These are phyloP conservation scores for Erpetoichthys calabaricus DNA, from an alignment of 2,797 vertebrate genomes.

Conservation along the genomic window DNA sequence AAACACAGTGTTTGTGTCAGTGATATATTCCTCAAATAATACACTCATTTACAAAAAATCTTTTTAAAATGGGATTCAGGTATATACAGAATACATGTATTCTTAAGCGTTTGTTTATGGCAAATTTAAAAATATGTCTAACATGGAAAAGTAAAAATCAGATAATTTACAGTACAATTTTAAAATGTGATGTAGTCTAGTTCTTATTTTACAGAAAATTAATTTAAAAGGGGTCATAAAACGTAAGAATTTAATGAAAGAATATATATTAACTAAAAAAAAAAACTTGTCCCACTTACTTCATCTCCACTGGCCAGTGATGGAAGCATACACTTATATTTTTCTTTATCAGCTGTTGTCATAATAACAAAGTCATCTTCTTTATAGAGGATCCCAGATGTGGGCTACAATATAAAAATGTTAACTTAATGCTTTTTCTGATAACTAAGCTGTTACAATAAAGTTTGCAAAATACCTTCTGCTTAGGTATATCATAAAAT, in stretches of 20 bases:
- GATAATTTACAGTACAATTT: no score
- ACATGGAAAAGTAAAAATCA: neutral
- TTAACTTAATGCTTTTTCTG: no score
- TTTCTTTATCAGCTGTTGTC: slow-evolving; percentile 90
- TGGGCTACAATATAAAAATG: slow-evolving; percentile 51
- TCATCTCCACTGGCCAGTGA: slow-evolving; percentile 63
- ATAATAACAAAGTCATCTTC: slow-evolving; percentile 93
- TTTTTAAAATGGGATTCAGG: slow-evolving; percentile 11
- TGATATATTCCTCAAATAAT: no score
- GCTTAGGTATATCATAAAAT: no score
- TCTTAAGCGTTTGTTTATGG: neutral
- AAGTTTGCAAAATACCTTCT: no score
- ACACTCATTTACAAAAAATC: no score
- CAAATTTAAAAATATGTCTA: neutral
- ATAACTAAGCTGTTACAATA: no score
- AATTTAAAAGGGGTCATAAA: neutral
- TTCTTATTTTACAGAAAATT: neutral
- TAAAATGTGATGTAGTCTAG: no score
- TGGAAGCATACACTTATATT: slow-evolving; percentile 87
- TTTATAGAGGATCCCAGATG: slow-evolving; percentile 71
- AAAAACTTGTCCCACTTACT: slow-evolving; percentile 40
- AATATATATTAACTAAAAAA: neutral
- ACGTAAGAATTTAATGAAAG: neutral
- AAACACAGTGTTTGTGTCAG: slow-evolving; percentile 7
- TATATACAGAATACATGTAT: slow-evolving; percentile 15